Base-by-base conservation (phyloP, 2,113 vertebrate species). In the Pachycephala philippinensis region DNA sequence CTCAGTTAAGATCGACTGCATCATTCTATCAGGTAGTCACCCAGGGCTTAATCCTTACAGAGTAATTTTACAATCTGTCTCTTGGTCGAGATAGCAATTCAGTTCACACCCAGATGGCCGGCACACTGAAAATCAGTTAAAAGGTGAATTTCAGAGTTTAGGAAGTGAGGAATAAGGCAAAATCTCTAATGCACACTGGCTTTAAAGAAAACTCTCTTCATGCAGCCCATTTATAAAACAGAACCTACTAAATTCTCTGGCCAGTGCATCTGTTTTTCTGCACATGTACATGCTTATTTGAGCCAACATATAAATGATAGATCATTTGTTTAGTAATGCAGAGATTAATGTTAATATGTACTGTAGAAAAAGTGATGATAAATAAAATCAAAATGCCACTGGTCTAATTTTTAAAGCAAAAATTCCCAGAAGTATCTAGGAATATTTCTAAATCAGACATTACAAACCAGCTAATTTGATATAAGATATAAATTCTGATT, bases 41-140 rank as follows among this genome's bases (percentile, higher is more conserved):
- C 86, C 83, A 95, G 94, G 56, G 78, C 90, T 97, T 97, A 98
- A 98, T 96, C 97, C 95, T 61, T 89, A 84, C 77, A 95, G 87
- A 94, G 93, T 90, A 69, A 97, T 96, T 98, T 97, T 85, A 72
- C 72, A 96, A 91, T 90, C 94, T 42, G 88, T 94, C 93, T 97
- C 93, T 95, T 75, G 88, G 68, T 84, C 17, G 11, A 66, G 96
- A 97, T 81, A 97, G 57, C 24, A 76, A 63, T 72, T 77, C 91
- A 94, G 89, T 95, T 97, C 95, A 93, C 86, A 97, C 26, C 68
- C 76, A 92, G 65, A 84, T 81, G 94, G 94, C 90, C 11, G 33
- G 90, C 52, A 64, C 44, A 49, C 26, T 56, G 54, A 94, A 94
- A 56, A 78, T 71, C 82, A 88, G 89, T 57, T 65, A 63, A 91